Evolutionary conservation across 2,113 vertebrate species (phyloP), one percentile per base, ranked within the genome.

Genomic region (Bubo bubo): DNA sequence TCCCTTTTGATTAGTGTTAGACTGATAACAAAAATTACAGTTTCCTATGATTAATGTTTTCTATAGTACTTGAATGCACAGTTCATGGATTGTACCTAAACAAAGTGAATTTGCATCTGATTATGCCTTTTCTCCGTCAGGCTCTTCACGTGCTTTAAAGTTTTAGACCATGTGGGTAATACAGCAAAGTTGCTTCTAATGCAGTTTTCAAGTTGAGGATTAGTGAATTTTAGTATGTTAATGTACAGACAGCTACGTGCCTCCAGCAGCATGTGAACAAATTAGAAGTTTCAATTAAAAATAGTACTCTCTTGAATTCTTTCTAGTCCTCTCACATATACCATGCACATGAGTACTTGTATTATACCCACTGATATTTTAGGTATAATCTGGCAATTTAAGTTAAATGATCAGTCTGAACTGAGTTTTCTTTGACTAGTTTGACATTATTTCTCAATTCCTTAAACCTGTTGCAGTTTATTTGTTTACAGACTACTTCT

Each of bases 1-100:
- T 99, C 98, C 98, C 98, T 99, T 99, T 99, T 99, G 99, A 99
- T 99, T 99, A 99, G 98, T 98, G 99, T 99, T 98, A 98, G 98
- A 98, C 98, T 98, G 99, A 99, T 99, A 99, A 98, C 98, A 98
- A 98, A 99, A 99, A 98, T 99, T 98, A 98, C 98, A 98, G 98
- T 98, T 98, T 97, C 96, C 93, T 32, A 92, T 99, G 99, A 99
- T 99, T 97, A 98, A 99, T 99, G 98, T 97, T 98, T 97, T 94
- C 95, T 55, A 73, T 95, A 96, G 97, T 86, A 97, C 96, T 97
- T 96, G 94, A 98, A 97, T 88, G 97, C 97, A 76, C 82, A 84
- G 82, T 88, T 96, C 88, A 95, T 93, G 95, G 98, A 85, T 93
- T 79, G 97, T 71, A 88, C 98, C 98, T 97, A 98, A 98, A 98